Base-by-base conservation (phyloP, 2,113 vertebrate species). In the Elephas maximus region DNA sequence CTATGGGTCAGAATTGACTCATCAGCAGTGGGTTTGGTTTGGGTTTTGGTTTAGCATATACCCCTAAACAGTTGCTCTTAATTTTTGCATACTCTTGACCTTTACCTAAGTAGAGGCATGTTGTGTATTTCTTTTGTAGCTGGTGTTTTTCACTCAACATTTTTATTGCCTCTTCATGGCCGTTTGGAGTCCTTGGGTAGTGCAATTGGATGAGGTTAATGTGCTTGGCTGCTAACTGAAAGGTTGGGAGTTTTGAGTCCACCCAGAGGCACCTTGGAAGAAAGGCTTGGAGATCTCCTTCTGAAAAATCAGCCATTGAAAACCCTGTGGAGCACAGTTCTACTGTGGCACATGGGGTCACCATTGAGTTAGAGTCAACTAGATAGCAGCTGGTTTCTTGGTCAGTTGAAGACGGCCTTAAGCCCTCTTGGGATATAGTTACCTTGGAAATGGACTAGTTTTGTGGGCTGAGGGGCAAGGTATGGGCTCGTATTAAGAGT, bases 101-200 rank as follows among this genome's bases (percentile, higher is more conserved):
- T 71, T 62, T 53, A 18, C 4, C 0, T n/a, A 30, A 69, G 41
- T 4, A 14, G 48, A 37, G n/a, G 8, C 26, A 0, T 17, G 1
- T 37, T 30, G 1, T 1, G 15, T 10, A 0, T 41, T 41, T 60
- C 41, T 45, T 80, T 44, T 78, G 9, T 17, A 37, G 37, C n/a
- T 0, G 48, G 26, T 9, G 9, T 8, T 14, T 37, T 4, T 65
- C 7, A 4, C 37, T 62, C 24, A 76, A 33, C 7, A 1, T 77
- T n/a, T 67, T 67, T 48, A 2, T 20, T 23, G 62, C 28, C 30
- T 51, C 33, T 81, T 41, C 1, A 0, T 6, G 10, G 53, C 45
- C 44, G 1, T 4, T 9, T 20, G 15, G 69, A 73, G 73, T 33
- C 12, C 30, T 15, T 69, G 12, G 30, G 24, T 57, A 1, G 30